phyloP scores from a whole-genome alignment of 1,140 invertebrate species.

The Telenomus remus region DNA sequence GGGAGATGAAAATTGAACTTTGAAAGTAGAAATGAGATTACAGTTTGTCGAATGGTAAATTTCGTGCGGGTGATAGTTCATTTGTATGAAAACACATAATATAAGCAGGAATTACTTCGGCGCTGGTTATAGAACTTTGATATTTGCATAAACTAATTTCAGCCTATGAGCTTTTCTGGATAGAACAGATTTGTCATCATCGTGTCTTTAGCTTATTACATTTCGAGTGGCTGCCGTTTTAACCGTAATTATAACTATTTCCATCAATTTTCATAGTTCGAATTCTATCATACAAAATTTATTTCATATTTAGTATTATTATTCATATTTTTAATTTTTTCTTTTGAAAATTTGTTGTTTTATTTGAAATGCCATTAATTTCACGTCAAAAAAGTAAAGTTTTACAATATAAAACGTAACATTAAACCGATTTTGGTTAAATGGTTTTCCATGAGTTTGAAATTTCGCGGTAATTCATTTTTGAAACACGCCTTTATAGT shows the following conservation, averaged over 20 bases:
- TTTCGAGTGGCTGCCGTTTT: background rate
- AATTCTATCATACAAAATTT: background rate
- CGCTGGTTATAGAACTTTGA: constrained; percentile 52
- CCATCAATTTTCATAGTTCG: too few relatives aligned
- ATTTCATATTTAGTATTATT: background rate
- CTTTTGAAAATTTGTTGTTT: too few relatives aligned
- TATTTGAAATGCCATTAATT: too few relatives aligned
- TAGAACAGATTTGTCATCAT: constrained; percentile 33
- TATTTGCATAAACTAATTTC: constrained; percentile 57
- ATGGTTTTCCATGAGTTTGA: too few relatives aligned
- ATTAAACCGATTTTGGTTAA: too few relatives aligned
- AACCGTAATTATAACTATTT: too few relatives aligned
- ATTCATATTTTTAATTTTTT: too few relatives aligned
- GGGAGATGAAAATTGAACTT: constrained; percentile 19
- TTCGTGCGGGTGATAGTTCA: constrained; percentile 46
- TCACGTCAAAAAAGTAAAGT: too few relatives aligned
- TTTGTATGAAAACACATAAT: constrained; percentile 53
- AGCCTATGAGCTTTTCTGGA: constrained; percentile 43
- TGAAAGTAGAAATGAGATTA: constrained; percentile 47
- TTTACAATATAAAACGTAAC: too few relatives aligned
- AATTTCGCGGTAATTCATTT: background rate
- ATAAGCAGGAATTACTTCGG: constrained; percentile 51
- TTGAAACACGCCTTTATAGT: background rate
- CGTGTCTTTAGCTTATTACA: constrained; percentile 23
- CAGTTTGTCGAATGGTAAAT: constrained; percentile 34